Evolutionary conservation across 2,888 invertebrate genomes (phyloP), one percentile per base, ranked within the genome.

Genomic region (Ophion slaviceki): DNA sequence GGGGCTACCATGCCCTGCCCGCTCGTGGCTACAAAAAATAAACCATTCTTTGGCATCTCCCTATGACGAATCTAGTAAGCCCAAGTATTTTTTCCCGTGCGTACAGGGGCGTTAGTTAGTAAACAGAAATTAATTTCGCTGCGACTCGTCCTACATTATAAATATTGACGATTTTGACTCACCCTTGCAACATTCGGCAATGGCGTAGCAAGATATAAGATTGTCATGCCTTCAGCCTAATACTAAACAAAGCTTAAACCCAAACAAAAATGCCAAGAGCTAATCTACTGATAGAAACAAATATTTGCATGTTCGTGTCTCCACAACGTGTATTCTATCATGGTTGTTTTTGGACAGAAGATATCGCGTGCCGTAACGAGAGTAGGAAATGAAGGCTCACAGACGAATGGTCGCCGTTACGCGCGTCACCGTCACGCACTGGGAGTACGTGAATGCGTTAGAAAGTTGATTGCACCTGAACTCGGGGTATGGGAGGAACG

Each of bases 401-500:
- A 53, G 53, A 53, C 53, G 53, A 53, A 17, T 17, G 17, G 2
- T 17, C 53, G 53, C 53, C 17, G 14, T 8, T 11, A 17, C 11
- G 3, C 53, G 10, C 53, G 53, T 53, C 14, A 53, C 4, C 53
- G 17, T 32, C 53, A 14, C 53, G 53, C 17, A 53, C 11, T 17
- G 17, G 14, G 17, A 14, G 3, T 53, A 17, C 53, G 53, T 17
- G 5, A 17, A 53, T 17, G 74, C 61, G 61, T 40, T 59, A 32
- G 62, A 74, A 61, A 62, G 74, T 74, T 20, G 36, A 61, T 61
- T 20, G 20, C 20, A 61, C 17, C 61, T 10, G 20, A 20, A 20
- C 10, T 62, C 8, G 62, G 40, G 36, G 17, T 14, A 17, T 24
- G 28, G 7, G 53, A 45, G 1, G 40, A 45, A 74, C 24, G 62